phyloP scores from a whole-genome alignment of 2,888 invertebrate species.

The Dicranocentrus wangi region DNA sequence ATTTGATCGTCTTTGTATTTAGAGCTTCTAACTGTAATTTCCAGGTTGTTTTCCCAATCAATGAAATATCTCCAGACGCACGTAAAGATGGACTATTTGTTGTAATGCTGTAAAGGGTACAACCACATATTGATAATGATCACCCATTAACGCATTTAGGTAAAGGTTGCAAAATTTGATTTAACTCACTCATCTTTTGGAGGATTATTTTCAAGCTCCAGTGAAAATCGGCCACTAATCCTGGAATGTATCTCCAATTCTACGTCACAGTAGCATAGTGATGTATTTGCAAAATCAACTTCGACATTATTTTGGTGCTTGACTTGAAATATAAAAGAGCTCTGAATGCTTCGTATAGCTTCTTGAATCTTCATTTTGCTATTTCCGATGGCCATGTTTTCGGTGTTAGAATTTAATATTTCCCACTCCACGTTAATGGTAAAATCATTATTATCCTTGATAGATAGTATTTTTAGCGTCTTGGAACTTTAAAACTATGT shows the following conservation, averaged over 20 bases:
- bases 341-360: conserved; percentile 28
- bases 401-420: conserved; percentile 8
- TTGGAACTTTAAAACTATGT: conserved; percentile 54
- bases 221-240: conserved; percentile 54
- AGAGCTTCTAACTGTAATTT: conserved; percentile 50
- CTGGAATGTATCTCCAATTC: conserved; percentile 61
- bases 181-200: conserved; percentile 52
- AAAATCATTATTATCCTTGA: conserved; percentile 7
- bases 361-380: conserved; percentile 41
- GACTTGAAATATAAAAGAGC: conserved; percentile 67
- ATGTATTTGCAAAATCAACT: conserved; percentile 31
- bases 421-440: conserved; percentile 45
- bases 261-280: conserved; percentile 42
- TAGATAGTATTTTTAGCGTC: neutral
- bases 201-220: conserved; percentile 58
- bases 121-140: no score
- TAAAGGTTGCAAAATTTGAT: no score
- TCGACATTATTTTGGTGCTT: conserved; percentile 50
- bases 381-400: conserved; percentile 33
- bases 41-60: conserved; percentile 69
- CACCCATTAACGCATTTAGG: no score
- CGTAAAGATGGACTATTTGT: conserved; percentile 45
- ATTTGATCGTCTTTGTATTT: conserved; percentile 55
- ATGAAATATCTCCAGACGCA: conserved; percentile 62
- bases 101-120: conserved; percentile 44